Evolutionary conservation across 2,888 invertebrate species (phyloP).

Genomic region (Orthosia incerta): DNA sequence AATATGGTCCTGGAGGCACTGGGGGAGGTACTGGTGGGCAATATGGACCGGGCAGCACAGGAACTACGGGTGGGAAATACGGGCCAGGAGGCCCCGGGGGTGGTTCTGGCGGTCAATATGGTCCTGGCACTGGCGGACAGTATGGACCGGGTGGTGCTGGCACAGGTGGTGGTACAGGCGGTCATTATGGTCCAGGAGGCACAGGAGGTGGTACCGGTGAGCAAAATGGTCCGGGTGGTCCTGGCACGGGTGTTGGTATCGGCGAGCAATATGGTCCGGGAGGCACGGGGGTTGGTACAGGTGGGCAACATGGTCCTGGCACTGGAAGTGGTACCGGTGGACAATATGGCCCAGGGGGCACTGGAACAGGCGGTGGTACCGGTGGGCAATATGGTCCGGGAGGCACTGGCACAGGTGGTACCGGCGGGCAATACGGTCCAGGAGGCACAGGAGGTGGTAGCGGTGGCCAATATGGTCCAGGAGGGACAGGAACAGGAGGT

Average conservation of each 20-base stretch:
- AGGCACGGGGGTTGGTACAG: not conserved
- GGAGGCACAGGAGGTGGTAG: slow-evolving; percentile 29
- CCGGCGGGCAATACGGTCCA: slow-evolving; percentile 23
- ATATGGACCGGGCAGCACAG: slow-evolving; percentile 22
- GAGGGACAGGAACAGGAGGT: slow-evolving; percentile 7
- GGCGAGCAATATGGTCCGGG: slow-evolving; percentile 47
- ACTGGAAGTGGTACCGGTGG: slow-evolving; percentile 9
- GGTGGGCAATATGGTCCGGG: slow-evolving; percentile 38
- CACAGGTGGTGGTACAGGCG: not conserved
- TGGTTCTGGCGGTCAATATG: slow-evolving; percentile 18
- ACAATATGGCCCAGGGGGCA: slow-evolving; percentile 19
- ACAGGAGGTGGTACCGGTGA: slow-evolving; percentile 33
- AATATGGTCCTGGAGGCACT: slow-evolving; percentile 38
- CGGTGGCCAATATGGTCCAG: slow-evolving; percentile 48
- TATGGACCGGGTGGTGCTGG: slow-evolving; percentile 36
- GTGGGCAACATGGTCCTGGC: slow-evolving; percentile 36
- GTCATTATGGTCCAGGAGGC: slow-evolving; percentile 31
- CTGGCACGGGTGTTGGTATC: not conserved
- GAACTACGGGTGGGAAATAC: slow-evolving; percentile 15
- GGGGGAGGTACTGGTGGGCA: slow-evolving; percentile 15
- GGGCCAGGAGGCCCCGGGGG: not conserved
- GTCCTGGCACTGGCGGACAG: slow-evolving; percentile 27
- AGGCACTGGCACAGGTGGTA: slow-evolving; percentile 18
- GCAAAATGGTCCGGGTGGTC: slow-evolving; percentile 38
- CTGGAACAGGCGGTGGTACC: not conserved